A percentile compares a stretch with the other conserved stretches of the same genome.
Conservation (phyloP, 2,888 invertebrate species). For the Doris montereyensis region DNA sequence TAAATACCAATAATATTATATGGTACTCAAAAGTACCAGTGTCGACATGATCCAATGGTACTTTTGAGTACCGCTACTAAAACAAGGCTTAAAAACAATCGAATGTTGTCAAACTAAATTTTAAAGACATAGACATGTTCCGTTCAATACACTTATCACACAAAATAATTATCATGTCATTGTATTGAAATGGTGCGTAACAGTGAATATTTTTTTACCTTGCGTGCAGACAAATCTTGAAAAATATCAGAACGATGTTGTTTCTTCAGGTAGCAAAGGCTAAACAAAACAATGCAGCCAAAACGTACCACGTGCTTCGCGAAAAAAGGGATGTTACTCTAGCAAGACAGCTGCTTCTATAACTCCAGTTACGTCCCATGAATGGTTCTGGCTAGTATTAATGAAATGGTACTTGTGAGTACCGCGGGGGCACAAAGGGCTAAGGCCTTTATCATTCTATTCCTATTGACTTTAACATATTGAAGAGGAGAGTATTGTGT, state of each 20-base stretch:
- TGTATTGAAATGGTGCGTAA: background rate
- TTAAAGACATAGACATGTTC: background rate
- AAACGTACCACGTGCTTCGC: background rate
- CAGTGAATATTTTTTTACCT: background rate
- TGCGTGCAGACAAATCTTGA: background rate
- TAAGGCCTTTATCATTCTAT: too few species aligned
- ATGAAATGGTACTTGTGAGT: background rate
- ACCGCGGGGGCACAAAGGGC: too few species aligned
- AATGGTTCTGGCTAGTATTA: background rate
- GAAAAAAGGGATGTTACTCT: background rate
- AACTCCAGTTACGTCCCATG: background rate
- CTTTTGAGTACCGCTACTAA: background rate
- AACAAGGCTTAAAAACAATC: background rate
- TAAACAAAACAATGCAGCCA: background rate
- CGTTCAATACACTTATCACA: background rate
- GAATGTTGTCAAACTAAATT: background rate
- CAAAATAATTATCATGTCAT: background rate
- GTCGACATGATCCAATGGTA: background rate
- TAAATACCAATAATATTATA: background rate
- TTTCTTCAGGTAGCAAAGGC: background rate
- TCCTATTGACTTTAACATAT: too few species aligned
- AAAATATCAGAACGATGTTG: background rate
- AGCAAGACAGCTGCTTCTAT: background rate
- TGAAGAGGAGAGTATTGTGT: too few species aligned
- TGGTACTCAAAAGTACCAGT: background rate